Evolutionary conservation across 2,113 vertebrate species (phyloP), one percentile per base, ranked within the genome.

Genomic region (Sprattus sprattus): DNA sequence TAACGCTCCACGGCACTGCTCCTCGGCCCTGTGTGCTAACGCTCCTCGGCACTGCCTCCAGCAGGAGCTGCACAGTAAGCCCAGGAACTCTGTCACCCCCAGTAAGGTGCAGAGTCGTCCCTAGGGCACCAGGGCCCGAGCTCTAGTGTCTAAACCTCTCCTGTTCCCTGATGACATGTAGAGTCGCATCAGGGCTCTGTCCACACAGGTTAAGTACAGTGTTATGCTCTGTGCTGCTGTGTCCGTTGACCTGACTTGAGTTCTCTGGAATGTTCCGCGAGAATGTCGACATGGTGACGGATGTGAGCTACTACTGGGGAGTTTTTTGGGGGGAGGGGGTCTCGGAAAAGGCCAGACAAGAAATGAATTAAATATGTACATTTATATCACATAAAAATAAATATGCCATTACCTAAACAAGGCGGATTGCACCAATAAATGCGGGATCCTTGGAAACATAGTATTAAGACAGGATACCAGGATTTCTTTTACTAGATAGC

Each of bases 41-140:
- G n/a, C n/a, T n/a, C n/a, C n/a, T n/a, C n/a, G n/a, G n/a, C n/a
- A n/a, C n/a, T n/a, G n/a, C n/a, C n/a, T n/a, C n/a, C 45, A 81
- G 71, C 90, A 81, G 45, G 47, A 6, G 28, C 2, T 81, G 13
- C 81, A 83, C 20, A 49, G n/a, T 81, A 82, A 89, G 82, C 60
- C 71, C 44, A 82, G 82, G 18, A 82, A 28, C 81, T 80, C 82
- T 82, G 82, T 90, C 87, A 88, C 64, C 86, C 67, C 83, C 71
- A 83, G 0, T 90, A 84, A 89, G 18, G 46, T 81, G 71, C 82
- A 44, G 18, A 80, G 45, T 57, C 80, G 82, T 82, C 85, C 64
- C 84, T 45, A 13, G 18, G 64, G 84, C 64, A 84, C 85, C 64
- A 4, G 10, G 0, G n/a, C 8, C 25, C 32, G 64, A 28, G 2